Conservation (phyloP, 2,113 vertebrate genomes). For the Monarcha castaneiventris region DNA sequence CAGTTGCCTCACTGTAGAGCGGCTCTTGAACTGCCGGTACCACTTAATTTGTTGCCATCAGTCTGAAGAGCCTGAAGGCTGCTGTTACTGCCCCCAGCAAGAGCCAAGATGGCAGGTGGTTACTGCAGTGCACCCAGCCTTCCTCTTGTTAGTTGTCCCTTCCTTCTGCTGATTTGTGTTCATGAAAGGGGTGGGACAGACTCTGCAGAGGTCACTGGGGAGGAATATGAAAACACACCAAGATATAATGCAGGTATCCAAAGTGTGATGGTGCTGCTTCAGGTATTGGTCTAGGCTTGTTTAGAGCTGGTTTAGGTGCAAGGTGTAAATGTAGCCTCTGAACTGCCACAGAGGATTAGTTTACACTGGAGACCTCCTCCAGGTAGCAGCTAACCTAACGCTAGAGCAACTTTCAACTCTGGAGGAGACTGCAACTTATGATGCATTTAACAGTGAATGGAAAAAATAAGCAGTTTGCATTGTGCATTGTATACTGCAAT, state of each 20-base stretch:
- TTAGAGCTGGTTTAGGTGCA: background rate
- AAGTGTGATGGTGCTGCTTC: background rate
- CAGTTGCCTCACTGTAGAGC: rapidly evolving
- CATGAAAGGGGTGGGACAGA: background rate
- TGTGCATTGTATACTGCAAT: background rate
- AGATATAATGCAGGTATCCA: background rate
- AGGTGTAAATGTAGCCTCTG: background rate
- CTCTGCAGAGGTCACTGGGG: background rate
- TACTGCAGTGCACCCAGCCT: background rate
- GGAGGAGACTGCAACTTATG: background rate
- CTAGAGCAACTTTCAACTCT: background rate
- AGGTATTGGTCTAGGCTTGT: background rate
- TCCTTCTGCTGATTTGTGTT: background rate
- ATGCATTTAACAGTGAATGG: background rate
- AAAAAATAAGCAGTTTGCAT: background rate
- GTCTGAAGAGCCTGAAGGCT: background rate
- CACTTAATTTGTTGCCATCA: background rate
- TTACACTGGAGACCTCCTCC: background rate
- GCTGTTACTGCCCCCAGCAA: background rate
- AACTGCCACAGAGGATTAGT: background rate
- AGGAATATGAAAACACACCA: background rate
- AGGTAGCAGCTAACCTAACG: background rate
- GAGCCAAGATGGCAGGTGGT: background rate
- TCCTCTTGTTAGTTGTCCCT: background rate
- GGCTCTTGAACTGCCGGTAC: rapidly evolving